phyloP scores from a whole-genome alignment of 2,888 invertebrate species.

The Leistus spinibarbis region DNA sequence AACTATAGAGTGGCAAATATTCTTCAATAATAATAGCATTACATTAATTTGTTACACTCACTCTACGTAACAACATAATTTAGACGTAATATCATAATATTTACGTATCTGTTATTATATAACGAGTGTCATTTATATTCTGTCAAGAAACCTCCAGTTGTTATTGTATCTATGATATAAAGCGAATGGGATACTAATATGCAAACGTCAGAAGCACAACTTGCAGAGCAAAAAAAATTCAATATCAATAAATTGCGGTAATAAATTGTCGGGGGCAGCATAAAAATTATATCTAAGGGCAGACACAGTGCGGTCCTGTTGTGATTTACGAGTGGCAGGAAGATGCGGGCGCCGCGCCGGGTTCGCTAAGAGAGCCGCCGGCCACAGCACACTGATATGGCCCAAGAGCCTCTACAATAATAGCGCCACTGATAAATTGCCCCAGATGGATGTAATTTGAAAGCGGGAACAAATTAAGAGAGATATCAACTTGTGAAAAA shows the following conservation, averaged over 20 bases:
- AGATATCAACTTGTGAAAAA: conserved; percentile 31
- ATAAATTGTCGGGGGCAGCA: conserved; percentile 29
- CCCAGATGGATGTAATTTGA: conserved; percentile 21
- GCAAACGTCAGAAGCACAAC: conserved; percentile 38
- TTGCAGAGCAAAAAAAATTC: conserved; percentile 32
- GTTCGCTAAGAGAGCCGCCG: conserved; percentile 23
- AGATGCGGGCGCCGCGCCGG: conserved; percentile 34
- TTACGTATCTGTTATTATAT: too few species aligned
- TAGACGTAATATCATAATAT: too few species aligned
- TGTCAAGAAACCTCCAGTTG: background rate
- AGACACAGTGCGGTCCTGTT: conserved; percentile 27
- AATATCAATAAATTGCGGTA: conserved; percentile 38
- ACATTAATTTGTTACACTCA: too few species aligned
- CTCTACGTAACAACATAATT: too few species aligned
- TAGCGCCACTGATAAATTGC: conserved; percentile 11
- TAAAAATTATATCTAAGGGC: conserved; percentile 35
- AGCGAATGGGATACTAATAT: conserved; percentile 32
- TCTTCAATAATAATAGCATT: too few species aligned
- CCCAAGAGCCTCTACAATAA: background rate
- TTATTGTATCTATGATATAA: background rate
- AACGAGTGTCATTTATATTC: background rate
- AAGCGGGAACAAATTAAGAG: conserved; percentile 35
- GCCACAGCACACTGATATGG: conserved; percentile 11
- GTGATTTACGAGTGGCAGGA: conserved; percentile 25
- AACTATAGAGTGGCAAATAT: too few species aligned